Base-by-base conservation (phyloP, 1,140 invertebrate species). In the Delia radicum region DNA sequence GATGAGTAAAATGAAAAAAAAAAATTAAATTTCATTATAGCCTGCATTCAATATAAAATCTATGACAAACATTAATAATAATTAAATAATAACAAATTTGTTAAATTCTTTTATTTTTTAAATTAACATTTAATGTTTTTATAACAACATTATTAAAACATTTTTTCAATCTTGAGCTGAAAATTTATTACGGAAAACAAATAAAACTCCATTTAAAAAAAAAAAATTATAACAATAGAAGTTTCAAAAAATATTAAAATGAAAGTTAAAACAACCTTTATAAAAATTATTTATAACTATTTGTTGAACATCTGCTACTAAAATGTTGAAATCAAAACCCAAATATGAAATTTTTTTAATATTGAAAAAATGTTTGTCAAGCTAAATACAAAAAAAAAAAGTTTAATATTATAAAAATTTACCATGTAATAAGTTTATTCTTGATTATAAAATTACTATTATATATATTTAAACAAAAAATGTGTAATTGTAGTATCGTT, bases 401-500 rank as follows among this genome's bases (percentile, higher is more conserved):
- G n/a, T n/a, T n/a, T n/a, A n/a, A n/a, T n/a, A n/a, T n/a, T n/a
- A n/a, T n/a, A n/a, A n/a, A n/a, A n/a, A n/a, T n/a, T n/a, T n/a
- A n/a, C n/a, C n/a, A n/a, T n/a, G n/a, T n/a, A n/a, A 10, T 13
- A 42, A 42, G 15, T 13, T 42, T 42, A 42, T 10, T 42, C 37
- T 10, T 42, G 12, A 42, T 42, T 42, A 42, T 2, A 2, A 33
- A 12, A 42, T 42, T 42, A 42, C 3, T 15, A 42, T 15, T 15
- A 5, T 15, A 42, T 15, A 42, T 42, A 42, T 42, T 42, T 33
- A 42, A 42, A 42, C 37, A 42, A 42, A 42, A 42, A 42, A 29
- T 65, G 62, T 65, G 62, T 65, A 65, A 27, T 65, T 29, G 27
- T 65, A 65, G 62, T 29, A 65, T 65, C 27, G 65, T 69, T 69